Evolutionary conservation across 2,113 vertebrate genomes (phyloP).

Genomic region (Brevimyrus niger): DNA sequence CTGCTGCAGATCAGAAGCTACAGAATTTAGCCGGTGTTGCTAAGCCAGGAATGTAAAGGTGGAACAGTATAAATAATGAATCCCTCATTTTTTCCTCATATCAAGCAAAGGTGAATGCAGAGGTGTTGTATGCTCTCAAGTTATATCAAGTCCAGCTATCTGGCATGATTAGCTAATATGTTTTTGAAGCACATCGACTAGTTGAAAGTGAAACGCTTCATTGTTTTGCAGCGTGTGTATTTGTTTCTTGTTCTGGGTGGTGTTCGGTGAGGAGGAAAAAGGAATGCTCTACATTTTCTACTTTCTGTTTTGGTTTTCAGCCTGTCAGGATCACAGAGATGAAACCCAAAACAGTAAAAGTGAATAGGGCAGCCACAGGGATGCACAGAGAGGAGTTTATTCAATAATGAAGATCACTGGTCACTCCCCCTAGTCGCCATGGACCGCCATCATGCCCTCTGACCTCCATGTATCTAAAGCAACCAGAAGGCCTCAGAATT

Average conservation of each 20-base stretch:
- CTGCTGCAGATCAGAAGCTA: not conserved
- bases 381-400: slow-evolving; percentile 25
- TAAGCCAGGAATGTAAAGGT: not conserved
- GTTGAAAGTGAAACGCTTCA: not conserved
- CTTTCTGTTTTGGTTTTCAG: not conserved
- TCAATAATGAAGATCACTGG: slow-evolving; percentile 47
- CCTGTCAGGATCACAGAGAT: not conserved
- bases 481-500: not conserved
- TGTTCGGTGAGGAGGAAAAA: not conserved
- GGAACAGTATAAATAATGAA: not conserved
- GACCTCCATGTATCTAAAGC: not conserved
- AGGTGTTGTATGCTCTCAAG: not conserved
- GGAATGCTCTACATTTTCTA: not conserved
- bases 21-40: not conserved
- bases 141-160: not conserved
- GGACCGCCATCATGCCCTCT: not conserved
- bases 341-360: not conserved
- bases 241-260: not conserved
- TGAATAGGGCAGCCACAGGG: not conserved
- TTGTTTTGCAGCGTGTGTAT: not conserved
- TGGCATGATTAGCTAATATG: not conserved
- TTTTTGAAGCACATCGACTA: not conserved
- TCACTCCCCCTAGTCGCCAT: not conserved
- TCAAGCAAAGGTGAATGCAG: not conserved
- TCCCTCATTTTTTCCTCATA: not conserved